phyloP scores from a whole-genome alignment of 1,140 invertebrate genomes.

The Bombus sibiricus region DNA sequence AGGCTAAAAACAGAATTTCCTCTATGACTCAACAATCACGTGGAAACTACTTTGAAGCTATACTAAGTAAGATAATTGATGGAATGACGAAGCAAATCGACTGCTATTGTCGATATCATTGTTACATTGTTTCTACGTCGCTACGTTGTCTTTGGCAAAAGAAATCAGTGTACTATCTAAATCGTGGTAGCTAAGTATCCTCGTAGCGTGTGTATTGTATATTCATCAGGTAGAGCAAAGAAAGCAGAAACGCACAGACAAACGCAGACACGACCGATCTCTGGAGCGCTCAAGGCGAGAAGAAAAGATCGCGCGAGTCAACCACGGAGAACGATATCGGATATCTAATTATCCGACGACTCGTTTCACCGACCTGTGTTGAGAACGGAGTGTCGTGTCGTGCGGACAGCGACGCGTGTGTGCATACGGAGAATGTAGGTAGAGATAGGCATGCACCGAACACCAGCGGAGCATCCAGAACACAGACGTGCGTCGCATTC shows the following conservation, averaged over 20 bases:
- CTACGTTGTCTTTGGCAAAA: no score
- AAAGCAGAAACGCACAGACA: not conserved
- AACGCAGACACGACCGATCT: not conserved
- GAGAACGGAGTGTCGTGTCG: conserved; percentile 41
- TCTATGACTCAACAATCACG: no score
- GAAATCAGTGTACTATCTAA: no score
- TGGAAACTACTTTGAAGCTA: not conserved
- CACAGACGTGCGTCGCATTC: not conserved
- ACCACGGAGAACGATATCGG: conserved; percentile 52
- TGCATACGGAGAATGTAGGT: not conserved
- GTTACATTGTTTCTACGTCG: not conserved
- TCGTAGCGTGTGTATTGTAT: not conserved
- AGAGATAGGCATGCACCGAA: not conserved
- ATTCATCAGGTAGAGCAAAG: not conserved
- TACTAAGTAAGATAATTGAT: not conserved
- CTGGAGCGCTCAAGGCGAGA: conserved; percentile 26
- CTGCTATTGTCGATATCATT: not conserved
- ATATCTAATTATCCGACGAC: conserved; percentile 66
- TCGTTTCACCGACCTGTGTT: conserved; percentile 59
- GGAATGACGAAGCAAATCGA: not conserved
- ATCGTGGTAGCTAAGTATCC: no score
- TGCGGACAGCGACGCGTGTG: not conserved
- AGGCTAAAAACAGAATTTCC: not conserved
- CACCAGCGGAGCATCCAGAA: not conserved
- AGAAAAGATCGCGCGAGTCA: conserved; percentile 41